A percentile compares a stretch with the other conserved stretches of the same genome.
Conservation (phyloP, 2,797 vertebrate genomes). For the Pterois miles region DNA sequence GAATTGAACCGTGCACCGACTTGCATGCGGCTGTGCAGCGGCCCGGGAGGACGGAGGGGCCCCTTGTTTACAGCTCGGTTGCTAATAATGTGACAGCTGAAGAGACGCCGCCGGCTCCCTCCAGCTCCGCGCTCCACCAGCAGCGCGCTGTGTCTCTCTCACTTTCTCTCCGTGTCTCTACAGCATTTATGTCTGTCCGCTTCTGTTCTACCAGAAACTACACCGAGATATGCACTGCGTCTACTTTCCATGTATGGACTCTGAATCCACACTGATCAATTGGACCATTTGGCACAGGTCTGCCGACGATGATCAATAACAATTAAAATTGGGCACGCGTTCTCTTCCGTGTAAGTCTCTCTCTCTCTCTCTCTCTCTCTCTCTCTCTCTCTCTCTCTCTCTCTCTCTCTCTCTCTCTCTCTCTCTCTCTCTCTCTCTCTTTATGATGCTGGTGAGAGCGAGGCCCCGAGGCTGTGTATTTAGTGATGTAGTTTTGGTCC, state of each 20-base stretch:
- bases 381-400: background rate
- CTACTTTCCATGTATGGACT: slow-evolving; percentile 24
- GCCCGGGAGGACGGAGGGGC: slow-evolving; percentile 81
- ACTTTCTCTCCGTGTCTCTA: background rate
- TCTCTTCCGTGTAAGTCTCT: background rate
- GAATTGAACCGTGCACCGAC: slow-evolving; percentile 85
- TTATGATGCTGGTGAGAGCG: slow-evolving; percentile 4
- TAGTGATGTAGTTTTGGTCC: slow-evolving; percentile 7
- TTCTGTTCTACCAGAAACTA: slow-evolving; percentile 13
- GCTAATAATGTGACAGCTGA: slow-evolving; percentile 95
- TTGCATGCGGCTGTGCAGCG: slow-evolving; percentile 89
- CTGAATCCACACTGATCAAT: slow-evolving; percentile 43
- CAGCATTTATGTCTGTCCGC: slow-evolving; percentile 10
- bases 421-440: background rate
- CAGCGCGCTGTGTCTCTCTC: background rate
- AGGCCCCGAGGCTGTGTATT: slow-evolving; percentile 42
- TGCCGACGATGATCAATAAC: slow-evolving; percentile 65
- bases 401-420: background rate
- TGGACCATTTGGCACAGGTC: slow-evolving; percentile 65
- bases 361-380: background rate
- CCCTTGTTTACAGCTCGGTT: slow-evolving; percentile 90
- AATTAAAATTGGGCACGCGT: slow-evolving; percentile 58
- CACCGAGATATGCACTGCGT: slow-evolving; percentile 23
- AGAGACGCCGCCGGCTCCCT: slow-evolving; percentile 61
- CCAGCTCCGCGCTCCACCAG: slow-evolving; percentile 39